phyloP scores from a whole-genome alignment of 2,113 vertebrate genomes.

The Mormoops blainvillei region DNA sequence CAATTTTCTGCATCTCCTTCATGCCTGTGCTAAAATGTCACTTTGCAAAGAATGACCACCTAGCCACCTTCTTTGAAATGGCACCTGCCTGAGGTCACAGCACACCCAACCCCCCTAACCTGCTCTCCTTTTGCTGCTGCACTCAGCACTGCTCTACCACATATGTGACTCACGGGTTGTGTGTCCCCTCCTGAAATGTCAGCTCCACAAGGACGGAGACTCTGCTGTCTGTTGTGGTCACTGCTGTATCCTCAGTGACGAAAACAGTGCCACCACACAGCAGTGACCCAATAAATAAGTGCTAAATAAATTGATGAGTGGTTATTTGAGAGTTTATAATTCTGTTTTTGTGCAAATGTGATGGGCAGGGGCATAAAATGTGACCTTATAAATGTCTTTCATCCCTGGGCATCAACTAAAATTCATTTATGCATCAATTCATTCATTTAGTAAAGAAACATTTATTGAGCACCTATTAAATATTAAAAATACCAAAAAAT shows the following conservation, averaged over 20 bases:
- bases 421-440: not conserved
- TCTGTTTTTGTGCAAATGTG: not conserved
- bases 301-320: not conserved
- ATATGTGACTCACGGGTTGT: not conserved
- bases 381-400: not conserved
- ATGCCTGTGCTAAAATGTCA: not conserved
- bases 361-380: not conserved
- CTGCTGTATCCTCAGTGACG: not conserved
- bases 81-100: no score
- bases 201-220: not conserved
- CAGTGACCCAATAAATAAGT: not conserved
- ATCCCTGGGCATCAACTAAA: not conserved
- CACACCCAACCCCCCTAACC: not conserved
- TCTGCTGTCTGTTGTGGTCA: not conserved
- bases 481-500: not conserved
- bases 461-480: not conserved
- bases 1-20: not conserved
- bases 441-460: not conserved
- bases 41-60: not conserved
- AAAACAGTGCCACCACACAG: not conserved
- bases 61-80: not conserved
- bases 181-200: not conserved
- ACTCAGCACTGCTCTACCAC: no score
- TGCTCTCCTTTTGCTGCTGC: not conserved
- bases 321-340: not conserved